These are phyloP conservation scores for Synergus gifuensis DNA, from an alignment of 2,888 invertebrate species.

Conservation along the genomic window DNA sequence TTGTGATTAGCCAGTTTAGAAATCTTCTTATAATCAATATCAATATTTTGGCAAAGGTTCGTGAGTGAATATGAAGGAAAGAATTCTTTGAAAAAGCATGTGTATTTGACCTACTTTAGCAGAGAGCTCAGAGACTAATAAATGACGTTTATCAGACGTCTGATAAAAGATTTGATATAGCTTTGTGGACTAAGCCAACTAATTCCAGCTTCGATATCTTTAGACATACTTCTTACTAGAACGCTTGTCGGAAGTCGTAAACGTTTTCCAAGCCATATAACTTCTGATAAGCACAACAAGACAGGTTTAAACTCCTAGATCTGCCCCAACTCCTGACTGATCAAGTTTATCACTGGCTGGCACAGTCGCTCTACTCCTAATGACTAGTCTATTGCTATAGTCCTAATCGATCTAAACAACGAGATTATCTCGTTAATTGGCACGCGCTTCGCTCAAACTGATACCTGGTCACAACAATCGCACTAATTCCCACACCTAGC, in stretches of 20 bases:
- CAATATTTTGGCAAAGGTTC: not conserved
- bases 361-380: constrained; percentile 7
- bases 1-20: not conserved
- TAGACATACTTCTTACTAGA: not conserved
- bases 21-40: not conserved
- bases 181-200: not conserved
- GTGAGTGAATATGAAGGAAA: not conserved
- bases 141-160: not conserved
- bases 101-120: not conserved
- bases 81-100: not conserved
- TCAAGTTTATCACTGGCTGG: constrained; percentile 6
- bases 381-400: constrained; percentile 6
- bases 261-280: constrained; percentile 1
- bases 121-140: not conserved
- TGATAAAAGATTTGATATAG: not conserved
- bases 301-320: not conserved
- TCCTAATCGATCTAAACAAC: constrained; percentile 69
- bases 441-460: constrained; percentile 46
- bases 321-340: not conserved
- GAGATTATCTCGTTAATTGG: constrained; percentile 61
- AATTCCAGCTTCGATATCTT: not conserved
- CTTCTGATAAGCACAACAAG: constrained; percentile 7
- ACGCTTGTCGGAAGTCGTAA: constrained; percentile 11
- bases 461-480: not conserved
- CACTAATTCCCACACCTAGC: not conserved